Percentiles rank a stretch among this genome's conserved stretches.
phyloP scores from a whole-genome alignment of 2,113 vertebrate species.

The Choloepus hoffmanni region DNA sequence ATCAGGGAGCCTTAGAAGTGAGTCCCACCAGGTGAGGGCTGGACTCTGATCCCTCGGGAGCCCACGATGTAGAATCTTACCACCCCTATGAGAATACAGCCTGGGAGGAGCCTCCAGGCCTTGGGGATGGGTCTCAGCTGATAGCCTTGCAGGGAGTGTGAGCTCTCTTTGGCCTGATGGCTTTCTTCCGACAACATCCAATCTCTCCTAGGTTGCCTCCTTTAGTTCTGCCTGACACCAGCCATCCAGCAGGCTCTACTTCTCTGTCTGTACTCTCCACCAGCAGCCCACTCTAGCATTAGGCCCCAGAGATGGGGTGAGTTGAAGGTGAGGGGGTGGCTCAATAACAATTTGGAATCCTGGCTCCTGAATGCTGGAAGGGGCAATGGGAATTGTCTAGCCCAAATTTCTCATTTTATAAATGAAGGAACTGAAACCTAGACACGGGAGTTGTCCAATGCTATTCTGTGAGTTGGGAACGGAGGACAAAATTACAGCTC shows the following conservation, averaged over 20 bases:
- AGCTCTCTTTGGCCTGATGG: background rate
- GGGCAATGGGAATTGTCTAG: background rate
- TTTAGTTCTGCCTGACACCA: background rate
- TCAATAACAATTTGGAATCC: background rate
- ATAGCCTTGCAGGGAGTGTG: background rate
- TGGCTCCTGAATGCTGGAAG: background rate
- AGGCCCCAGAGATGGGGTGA: background rate
- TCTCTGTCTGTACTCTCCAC: background rate
- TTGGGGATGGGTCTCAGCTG: background rate
- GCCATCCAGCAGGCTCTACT: background rate
- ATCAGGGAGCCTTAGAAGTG: background rate
- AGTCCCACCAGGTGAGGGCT: background rate
- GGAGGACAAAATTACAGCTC: constrained; percentile 38
- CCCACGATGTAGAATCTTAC: background rate
- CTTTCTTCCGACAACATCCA: constrained; percentile 8
- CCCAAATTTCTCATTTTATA: constrained; percentile 4
- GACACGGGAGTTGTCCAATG: background rate
- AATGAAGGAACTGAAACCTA: background rate
- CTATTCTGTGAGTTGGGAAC: background rate
- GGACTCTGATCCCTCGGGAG: background rate
- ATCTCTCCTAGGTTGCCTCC: background rate
- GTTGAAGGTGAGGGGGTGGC: background rate
- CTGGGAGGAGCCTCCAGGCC: background rate
- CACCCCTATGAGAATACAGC: too few relatives aligned
- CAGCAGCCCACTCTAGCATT: background rate